These are phyloP conservation scores for Drosophila borealis DNA, from an alignment of 2,888 invertebrate species.

Conservation along the genomic window DNA sequence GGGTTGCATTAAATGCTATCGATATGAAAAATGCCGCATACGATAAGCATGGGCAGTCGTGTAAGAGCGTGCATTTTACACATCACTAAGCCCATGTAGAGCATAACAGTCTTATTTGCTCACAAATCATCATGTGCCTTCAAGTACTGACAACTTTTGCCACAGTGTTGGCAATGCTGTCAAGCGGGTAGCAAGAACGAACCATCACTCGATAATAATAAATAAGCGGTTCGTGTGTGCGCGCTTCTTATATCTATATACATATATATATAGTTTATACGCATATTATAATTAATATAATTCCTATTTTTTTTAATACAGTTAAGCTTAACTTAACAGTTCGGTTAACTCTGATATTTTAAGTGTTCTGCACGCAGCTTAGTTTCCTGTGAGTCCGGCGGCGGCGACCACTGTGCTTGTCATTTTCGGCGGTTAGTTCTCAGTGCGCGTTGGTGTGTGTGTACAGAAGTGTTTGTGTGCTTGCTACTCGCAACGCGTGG, in stretches of 20 bases:
- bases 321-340: neutral
- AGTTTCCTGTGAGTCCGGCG: slow-evolving; percentile 11
- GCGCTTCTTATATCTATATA: slow-evolving; percentile 28
- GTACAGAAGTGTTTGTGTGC: slow-evolving; percentile 20
- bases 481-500: slow-evolving; percentile 44
- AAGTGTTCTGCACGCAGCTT: slow-evolving; percentile 19
- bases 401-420: slow-evolving; percentile 21
- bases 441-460: slow-evolving; percentile 46
- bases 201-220: slow-evolving; percentile 47
- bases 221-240: slow-evolving; percentile 55
- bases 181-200: slow-evolving; percentile 51
- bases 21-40: neutral
- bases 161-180: slow-evolving; percentile 55
- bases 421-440: slow-evolving; percentile 43
- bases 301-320: slow-evolving; percentile 1
- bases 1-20: slow-evolving; percentile 21
- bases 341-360: slow-evolving; percentile 10
- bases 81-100: slow-evolving; percentile 30
- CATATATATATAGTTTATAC: slow-evolving; percentile 1
- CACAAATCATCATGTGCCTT: slow-evolving; percentile 46
- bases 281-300: slow-evolving; percentile 6
- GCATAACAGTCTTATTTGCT: slow-evolving; percentile 29
- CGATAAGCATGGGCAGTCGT: neutral
- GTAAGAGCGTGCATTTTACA: neutral
- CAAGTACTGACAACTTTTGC: slow-evolving; percentile 21